Conservation (phyloP, 2,888 invertebrate species). For the Lasius fuliginosus region DNA sequence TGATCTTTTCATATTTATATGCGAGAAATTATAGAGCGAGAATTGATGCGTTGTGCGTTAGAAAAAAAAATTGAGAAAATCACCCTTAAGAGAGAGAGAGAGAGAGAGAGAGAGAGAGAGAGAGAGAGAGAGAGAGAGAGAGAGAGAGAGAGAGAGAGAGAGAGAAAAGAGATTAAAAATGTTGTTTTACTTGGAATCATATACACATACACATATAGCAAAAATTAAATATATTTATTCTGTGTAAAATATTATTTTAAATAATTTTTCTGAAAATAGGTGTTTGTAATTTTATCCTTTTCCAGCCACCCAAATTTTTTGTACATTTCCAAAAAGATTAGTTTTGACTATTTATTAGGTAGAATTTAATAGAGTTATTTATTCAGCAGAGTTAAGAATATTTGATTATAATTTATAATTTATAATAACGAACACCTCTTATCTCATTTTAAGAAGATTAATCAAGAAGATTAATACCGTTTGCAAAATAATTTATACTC, state of each 20-base stretch:
- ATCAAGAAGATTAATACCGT: background rate
- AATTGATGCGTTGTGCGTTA: background rate
- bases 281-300: background rate
- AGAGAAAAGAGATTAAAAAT: background rate
- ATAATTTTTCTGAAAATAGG: background rate
- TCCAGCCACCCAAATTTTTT: background rate
- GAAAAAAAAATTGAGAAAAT: background rate
- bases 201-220: background rate
- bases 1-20: slow-evolving; percentile 17
- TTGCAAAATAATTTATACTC: background rate
- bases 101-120: too few relatives aligned
- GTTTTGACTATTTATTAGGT: background rate
- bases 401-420: background rate
- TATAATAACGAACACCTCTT: background rate
- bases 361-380: background rate
- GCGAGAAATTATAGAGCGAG: slow-evolving; percentile 1
- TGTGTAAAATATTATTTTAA: too few relatives aligned
- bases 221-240: background rate
- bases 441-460: background rate
- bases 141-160: too few relatives aligned
- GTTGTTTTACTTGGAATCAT: background rate
- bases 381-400: background rate
- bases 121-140: too few relatives aligned
- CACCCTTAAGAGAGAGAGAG: too few relatives aligned
- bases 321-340: background rate